phyloP scores from a whole-genome alignment of 2,888 invertebrate genomes.

The Drosophila macrospina region DNA sequence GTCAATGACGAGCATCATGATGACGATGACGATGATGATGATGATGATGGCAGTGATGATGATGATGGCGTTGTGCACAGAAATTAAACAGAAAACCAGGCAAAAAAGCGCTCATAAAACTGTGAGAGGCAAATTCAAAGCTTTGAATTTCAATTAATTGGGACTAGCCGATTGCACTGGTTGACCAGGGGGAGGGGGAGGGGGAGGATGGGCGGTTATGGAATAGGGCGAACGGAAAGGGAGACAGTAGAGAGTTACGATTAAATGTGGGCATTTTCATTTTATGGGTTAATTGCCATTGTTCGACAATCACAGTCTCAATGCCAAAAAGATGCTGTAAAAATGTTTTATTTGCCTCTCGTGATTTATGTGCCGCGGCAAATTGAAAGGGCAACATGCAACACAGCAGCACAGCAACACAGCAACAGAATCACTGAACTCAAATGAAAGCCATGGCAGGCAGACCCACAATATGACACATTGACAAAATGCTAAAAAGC shows the following conservation, averaged over 20 bases:
- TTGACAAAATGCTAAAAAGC: conserved; percentile 72
- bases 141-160: conserved; percentile 79
- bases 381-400: conserved; percentile 44
- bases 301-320: conserved; percentile 70
- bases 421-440: conserved; percentile 7
- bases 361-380: conserved; percentile 64
- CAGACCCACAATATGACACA: conserved; percentile 42
- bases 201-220: not conserved
- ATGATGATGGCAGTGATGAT: conserved; percentile 38
- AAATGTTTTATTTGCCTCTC: conserved; percentile 64
- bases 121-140: conserved; percentile 61
- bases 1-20: conserved; percentile 50
- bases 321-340: conserved; percentile 58
- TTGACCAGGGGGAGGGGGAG: not conserved
- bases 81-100: conserved; percentile 72
- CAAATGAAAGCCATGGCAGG: not conserved
- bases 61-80: conserved; percentile 36
- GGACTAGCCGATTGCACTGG: conserved; percentile 36
- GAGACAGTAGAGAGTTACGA: conserved; percentile 23
- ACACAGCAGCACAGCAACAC: conserved; percentile 25
- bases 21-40: conserved; percentile 9
- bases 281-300: conserved; percentile 80
- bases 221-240: not conserved
- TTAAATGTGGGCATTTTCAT: conserved; percentile 73
- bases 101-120: conserved; percentile 63